Percentiles rank a stretch among this genome's conserved stretches.
Evolutionary conservation across 1,140 invertebrate species (phyloP).

Genomic region (Druon quercuslanigerum): DNA sequence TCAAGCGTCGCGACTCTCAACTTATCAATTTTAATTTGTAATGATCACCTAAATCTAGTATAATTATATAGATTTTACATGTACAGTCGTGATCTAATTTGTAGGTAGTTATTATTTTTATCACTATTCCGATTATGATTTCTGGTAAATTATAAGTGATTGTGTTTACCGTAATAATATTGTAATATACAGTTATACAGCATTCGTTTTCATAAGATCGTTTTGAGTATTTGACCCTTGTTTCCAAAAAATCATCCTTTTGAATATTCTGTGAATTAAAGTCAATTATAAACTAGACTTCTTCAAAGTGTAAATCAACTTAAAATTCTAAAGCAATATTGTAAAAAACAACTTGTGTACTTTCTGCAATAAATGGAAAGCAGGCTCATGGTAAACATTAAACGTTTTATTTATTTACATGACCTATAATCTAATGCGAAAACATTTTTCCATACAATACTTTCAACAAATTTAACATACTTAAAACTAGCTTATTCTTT

Average conservation of each 20-base stretch:
- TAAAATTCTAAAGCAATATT: too few species aligned
- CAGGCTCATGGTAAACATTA: too few species aligned
- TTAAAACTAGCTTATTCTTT: too few species aligned
- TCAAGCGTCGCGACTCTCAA: constrained; percentile 56
- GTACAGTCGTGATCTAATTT: constrained; percentile 63
- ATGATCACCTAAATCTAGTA: constrained; percentile 67
- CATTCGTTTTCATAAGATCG: constrained; percentile 28
- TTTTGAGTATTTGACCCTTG: constrained; percentile 21
- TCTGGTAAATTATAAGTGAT: constrained; percentile 60
- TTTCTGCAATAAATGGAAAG: too few species aligned
- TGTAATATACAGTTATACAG: constrained; percentile 68
- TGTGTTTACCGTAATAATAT: constrained; percentile 69
- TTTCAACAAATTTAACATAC: too few species aligned
- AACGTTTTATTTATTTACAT: too few species aligned
- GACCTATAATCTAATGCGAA: too few species aligned
- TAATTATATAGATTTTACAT: constrained; percentile 65
- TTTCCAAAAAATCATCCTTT: not conserved
- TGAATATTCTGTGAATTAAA: not conserved
- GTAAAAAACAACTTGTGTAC: too few species aligned
- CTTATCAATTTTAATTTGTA: constrained; percentile 63
- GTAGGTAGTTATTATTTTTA: constrained; percentile 66
- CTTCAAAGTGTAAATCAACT: too few species aligned
- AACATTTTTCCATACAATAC: too few species aligned
- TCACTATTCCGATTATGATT: constrained; percentile 51
- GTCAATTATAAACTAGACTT: too few species aligned